Conservation (phyloP, 2,888 invertebrate genomes). For the Itoplectis maculator region DNA sequence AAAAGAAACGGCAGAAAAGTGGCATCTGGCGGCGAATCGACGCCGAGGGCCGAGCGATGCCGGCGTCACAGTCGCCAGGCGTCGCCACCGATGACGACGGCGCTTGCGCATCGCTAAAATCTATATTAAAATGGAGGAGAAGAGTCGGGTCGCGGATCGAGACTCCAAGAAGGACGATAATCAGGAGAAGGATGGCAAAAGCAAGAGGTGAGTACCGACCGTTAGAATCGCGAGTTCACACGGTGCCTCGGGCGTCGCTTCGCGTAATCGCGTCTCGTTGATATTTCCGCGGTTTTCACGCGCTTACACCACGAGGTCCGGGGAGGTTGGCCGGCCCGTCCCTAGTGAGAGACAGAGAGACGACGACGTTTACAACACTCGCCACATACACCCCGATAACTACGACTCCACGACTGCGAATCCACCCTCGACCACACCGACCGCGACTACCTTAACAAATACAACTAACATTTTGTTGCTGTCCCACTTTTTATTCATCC, state of each 20-base stretch:
- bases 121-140: conserved; percentile 85
- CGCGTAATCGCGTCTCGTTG: conserved; percentile 13
- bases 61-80: conserved; percentile 46
- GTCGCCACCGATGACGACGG: conserved; percentile 52
- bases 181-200: conserved; percentile 84
- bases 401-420: neutral
- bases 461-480: neutral
- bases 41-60: neutral
- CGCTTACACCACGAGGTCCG: conserved; percentile 63
- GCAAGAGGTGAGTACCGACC: conserved; percentile 84
- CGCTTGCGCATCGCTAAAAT: conserved; percentile 74
- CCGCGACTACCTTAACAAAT: neutral
- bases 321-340: conserved; percentile 61
- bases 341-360: conserved; percentile 47
- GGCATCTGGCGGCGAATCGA: neutral
- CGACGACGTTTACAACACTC: conserved; percentile 40
- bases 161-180: conserved; percentile 85
- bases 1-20: no score
- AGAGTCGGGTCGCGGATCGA: conserved; percentile 84
- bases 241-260: neutral
- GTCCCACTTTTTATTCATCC: no score
- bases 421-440: neutral
- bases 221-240: conserved; percentile 21
- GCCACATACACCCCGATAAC: conserved; percentile 49
- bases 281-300: conserved; percentile 35